phyloP scores from a whole-genome alignment of 2,888 invertebrate genomes.

The Psylliodes chrysocephalus region DNA sequence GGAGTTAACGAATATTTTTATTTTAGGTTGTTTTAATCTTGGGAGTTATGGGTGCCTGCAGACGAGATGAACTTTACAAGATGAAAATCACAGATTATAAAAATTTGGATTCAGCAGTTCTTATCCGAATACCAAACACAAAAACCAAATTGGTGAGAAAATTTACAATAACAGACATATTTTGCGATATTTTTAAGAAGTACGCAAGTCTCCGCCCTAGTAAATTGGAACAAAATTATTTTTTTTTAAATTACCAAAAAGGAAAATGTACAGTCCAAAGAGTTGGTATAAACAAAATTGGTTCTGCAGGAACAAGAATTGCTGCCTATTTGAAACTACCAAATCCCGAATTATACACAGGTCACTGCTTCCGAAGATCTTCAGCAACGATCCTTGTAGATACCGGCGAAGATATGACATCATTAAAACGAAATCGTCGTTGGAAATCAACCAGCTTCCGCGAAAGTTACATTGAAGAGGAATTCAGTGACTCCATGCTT shows the following conservation, averaged over 20 bases:
- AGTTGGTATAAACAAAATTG: constrained; percentile 34
- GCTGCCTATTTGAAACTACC: constrained; percentile 24
- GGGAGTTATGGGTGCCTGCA: constrained; percentile 34
- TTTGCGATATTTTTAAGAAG: constrained; percentile 27
- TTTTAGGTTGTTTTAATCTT: constrained; percentile 20
- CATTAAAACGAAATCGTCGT: not conserved
- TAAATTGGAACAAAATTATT: constrained; percentile 1
- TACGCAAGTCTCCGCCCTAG: constrained; percentile 23
- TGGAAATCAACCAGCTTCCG: not conserved
- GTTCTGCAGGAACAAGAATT: constrained; percentile 21
- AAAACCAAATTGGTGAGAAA: constrained; percentile 30
- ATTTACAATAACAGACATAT: constrained; percentile 31
- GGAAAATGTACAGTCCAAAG: constrained; percentile 20
- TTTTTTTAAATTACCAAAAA: constrained; percentile 33
- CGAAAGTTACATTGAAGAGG: not conserved
- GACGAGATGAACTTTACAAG: constrained; percentile 29
- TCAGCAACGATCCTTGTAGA: not conserved
- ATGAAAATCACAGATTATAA: constrained; percentile 32
- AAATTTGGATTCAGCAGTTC: constrained; percentile 23
- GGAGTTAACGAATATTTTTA: too few species aligned
- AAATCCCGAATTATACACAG: too few species aligned
- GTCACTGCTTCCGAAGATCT: too few species aligned
- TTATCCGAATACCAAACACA: constrained; percentile 34
- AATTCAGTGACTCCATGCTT: not conserved
- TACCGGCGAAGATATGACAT: not conserved